Evolutionary conservation across 2,888 invertebrate genomes (phyloP), one percentile per base, ranked within the genome.

Genomic region (Chirona hameri): DNA sequence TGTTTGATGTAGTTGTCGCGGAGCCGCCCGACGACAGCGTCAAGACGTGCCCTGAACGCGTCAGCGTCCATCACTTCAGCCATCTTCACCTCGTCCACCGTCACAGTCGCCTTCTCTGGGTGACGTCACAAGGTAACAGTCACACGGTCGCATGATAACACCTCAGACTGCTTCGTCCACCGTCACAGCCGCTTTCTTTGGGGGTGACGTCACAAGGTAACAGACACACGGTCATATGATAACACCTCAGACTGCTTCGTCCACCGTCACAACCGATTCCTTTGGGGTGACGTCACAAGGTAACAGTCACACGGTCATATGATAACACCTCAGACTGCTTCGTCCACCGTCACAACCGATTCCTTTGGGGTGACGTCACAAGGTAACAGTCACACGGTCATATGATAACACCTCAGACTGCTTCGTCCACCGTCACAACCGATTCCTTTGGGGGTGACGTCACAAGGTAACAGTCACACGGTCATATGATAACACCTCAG

Each of bases 1-100:
- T 87, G 87, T 39, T 87, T 86, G 24, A 87, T 85, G 84, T 86
- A 88, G 52, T 88, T 87, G n/a, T 86, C 84, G 82, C 87, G 87
- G n/a, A 89, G 85, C 46, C 87, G 86, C 15, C 88, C 87, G 10
- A 88, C 15, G 0, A 86, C 85, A 18, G 83, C 81, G 31, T 86
- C 84, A 83, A 89, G 85, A 57, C 87, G 86, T 7, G 84, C 79
- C 55, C 85, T 85, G 82, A 88, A 85, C 48, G 85, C 84, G 15
- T 86, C 84, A 39, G 87, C 83, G 83, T 87, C 86, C 10, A 89
- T 84, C 10, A 88, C 86, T 46, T 87, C 86, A 5, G 85, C 84
- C 83, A 89, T 84, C 83, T 88, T 88, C 65, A 87, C 87, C 31
- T 86, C 86, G 39, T 85, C 85, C 60, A 88, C 82, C 9, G 85